Base-by-base conservation (phyloP, 2,113 vertebrate genomes). In the Glareola pratincola region DNA sequence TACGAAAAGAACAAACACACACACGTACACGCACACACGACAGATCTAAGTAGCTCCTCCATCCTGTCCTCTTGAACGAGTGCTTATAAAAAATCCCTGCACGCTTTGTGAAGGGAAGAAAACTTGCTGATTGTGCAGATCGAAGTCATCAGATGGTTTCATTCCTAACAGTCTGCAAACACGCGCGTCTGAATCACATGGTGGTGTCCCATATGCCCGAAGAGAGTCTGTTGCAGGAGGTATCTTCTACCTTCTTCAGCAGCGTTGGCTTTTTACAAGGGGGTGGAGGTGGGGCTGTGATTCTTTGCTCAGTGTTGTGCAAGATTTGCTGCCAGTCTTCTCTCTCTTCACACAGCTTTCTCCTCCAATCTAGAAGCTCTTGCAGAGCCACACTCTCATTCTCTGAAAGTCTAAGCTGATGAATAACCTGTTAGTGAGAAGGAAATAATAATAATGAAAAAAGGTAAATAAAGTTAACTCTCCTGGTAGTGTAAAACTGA, bases 311-410 rank as follows among this genome's bases (percentile, higher is more conserved):
- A 2, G 96, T 54, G 63, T 74, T 97, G 50, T 93, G 94, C 89
- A 98, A 95, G 75, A 97, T 96, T n/a, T 96, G 97, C 79, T 96
- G 98, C 98, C 98, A 99, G 87, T 98, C 97, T 32, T 96, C 97
- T 48, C 78, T 95, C 60, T 98, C 98, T 97, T 99, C 99, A 67
- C 99, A 99, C 82, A 99, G 98, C 95, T 96, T 98, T 94, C 98
- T 98, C 83, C 98, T 98, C 99, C 98, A 99, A 36, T 98, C 98
- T 93, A 99, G 97, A 72, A 99, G 98, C 95, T 99, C 98, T 93
- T 98, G 98, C n/a, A 99, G 97, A 91, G 99, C 97, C 64, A 97
- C 94, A 9, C 98, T 98, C 93, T 99, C 98, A 27, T 99, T 98
- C 91, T 98, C 98, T 1, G 98, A 98, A 78, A 98, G 97, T 94